Evolutionary conservation across 2,113 vertebrate species (phyloP), one percentile per base, ranked within the genome.

Genomic region (Lophura nycthemera): DNA sequence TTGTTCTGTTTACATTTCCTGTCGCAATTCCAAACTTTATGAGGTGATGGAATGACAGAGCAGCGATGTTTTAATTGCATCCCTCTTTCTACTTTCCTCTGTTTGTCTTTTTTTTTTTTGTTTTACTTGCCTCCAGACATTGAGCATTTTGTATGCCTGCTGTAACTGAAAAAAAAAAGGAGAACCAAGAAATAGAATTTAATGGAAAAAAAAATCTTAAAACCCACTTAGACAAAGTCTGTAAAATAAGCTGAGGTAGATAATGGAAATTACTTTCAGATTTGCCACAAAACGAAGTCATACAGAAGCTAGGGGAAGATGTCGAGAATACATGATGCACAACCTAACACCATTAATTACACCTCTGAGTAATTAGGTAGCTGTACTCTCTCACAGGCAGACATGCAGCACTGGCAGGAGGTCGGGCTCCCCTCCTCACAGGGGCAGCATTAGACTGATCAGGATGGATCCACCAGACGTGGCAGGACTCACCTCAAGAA

Each of bases 21-120:
- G 50, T n/a, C 32, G 48, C 48, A 64, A 32, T 79, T 69, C 43
- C 36, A 52, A 74, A 17, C 74, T 87, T 90, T 59, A 79, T 25
- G 78, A 59, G 92, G 50, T 88, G 79, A 75, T 71, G 63, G 50
- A 74, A 54, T 60, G 88, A 74, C 67, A 75, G n/a, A 87, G 17
- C n/a, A 47, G n/a, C 25, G 63, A 45, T 56, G 69, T 78, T 86
- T 74, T 69, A 60, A 86, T 70, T 70, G 7, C 38, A 40, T 60
- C 74, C 21, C 38, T 24, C 29, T 36, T 71, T 67, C 32, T n/a
- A 16, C 30, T 86, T 65, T 65, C 48, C 67, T 65, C 21, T 42
- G n/a, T 34, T 64, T n/a, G 72, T 90, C 29, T 78, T 57, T 36
- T 40, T 79, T 40, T 79, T 36, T 43, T 14, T 45, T 79, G 29